Base-by-base conservation (phyloP, 2,797 vertebrate species). In the Enteromius radiatus region DNA sequence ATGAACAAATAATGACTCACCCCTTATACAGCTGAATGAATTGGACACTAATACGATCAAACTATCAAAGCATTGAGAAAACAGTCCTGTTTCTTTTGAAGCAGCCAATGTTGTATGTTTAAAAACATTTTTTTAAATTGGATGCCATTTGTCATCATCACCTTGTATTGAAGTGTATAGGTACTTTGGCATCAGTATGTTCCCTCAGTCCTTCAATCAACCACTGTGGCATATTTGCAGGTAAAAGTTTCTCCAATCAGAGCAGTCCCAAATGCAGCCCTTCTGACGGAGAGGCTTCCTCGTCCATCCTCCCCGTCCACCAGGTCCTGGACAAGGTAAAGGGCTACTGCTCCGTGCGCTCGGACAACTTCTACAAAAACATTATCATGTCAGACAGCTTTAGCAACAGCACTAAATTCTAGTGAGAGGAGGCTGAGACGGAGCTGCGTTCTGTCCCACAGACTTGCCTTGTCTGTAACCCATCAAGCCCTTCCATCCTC, bases 291-390 rank as follows among this genome's bases (percentile, higher is more conserved):
- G 96, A 97, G 80, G 95, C 96, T 84, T 95, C 96, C 0, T 96
- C 95, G 23, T 96, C 97, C 89, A 96, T 98, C 91, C 95, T 97
- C 70, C 97, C 97, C 0, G 96, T 97, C 87, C 97, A 97, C 88
- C 97, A 99, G 89, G 96, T 98, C 93, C 96, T 98, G 87, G 96
- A 97, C 91, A 98, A 98, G 88, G 96, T 98, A 86, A 97, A 96
- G 87, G 96, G 94, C 83, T 99, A 98, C 92, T 98, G 96, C 91
- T 96, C 93, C 79, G 93, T 96, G 8, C 97, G 94, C 89, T 97
- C 97, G 0, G 96, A 99, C 90, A 98, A 96, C 92, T 98, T 99
- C 94, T 98, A 98, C 93, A 98, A 98, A 93, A 98, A 97, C 89
- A 97, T 98, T 90, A 97, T 99, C 85, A 93, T 97, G 95, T 97